Conservation (phyloP, 2,888 invertebrate genomes). For the Rhingia campestris region DNA sequence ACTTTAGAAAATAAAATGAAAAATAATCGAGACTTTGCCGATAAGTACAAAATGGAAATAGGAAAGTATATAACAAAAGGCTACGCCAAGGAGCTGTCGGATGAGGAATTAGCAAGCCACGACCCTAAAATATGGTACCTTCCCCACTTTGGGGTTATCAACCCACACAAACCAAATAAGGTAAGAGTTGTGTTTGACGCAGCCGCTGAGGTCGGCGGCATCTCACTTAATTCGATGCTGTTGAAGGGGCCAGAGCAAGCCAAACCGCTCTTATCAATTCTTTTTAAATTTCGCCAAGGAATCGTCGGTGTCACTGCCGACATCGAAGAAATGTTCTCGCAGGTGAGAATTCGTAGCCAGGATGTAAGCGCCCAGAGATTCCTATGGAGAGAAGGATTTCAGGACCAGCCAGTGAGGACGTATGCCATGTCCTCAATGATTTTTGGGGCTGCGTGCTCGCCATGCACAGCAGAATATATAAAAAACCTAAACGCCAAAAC, state of each 20-base stretch:
- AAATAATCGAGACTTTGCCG: too few species aligned
- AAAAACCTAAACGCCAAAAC: constrained; percentile 34
- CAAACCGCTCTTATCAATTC: not conserved
- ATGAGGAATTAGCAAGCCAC: constrained; percentile 51
- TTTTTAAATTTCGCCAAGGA: not conserved
- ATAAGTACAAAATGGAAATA: too few species aligned
- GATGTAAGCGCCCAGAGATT: constrained; percentile 70
- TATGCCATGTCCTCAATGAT: constrained; percentile 68
- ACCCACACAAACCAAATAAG: constrained; percentile 76
- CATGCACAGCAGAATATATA: constrained; percentile 61
- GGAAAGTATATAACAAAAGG: not conserved
- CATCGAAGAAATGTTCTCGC: constrained; percentile 13
- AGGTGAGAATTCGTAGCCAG: constrained; percentile 1
- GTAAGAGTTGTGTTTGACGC: constrained; percentile 78
- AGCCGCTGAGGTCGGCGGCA: constrained; percentile 69
- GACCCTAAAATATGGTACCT: constrained; percentile 74
- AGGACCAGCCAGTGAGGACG: constrained; percentile 31
- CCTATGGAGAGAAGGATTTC: constrained; percentile 72
- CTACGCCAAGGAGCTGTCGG: too few species aligned
- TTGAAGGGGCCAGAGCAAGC: not conserved
- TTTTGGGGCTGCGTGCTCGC: constrained; percentile 69
- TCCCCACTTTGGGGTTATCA: constrained; percentile 76
- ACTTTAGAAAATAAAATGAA: too few species aligned
- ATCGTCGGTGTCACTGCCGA: not conserved
- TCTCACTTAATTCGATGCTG: constrained; percentile 6